Conservation (phyloP, 1,140 invertebrate species). For the Cyclargus thomasi region DNA sequence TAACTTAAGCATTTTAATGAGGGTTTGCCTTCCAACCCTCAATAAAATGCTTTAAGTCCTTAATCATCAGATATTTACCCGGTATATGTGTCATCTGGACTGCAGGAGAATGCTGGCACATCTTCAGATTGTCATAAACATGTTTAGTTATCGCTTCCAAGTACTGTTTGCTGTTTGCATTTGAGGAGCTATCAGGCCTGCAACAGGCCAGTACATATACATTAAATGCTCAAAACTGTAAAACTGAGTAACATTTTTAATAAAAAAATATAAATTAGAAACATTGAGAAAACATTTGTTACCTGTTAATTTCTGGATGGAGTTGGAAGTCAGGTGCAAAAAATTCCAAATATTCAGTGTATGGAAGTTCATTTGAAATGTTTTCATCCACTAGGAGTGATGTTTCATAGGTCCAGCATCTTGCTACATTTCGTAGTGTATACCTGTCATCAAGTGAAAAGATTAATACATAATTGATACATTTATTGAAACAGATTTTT, state of each 20-base stretch:
- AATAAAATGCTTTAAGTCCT: no score
- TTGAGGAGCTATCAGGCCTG: conserved; percentile 77
- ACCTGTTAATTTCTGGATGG: conserved; percentile 90
- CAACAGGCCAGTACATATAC: not conserved
- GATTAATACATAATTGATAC: no score
- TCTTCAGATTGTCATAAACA: conserved; percentile 91
- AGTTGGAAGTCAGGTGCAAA: conserved; percentile 96
- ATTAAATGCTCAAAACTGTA: not conserved
- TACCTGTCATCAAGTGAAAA: conserved; percentile 76
- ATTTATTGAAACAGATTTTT: conserved; percentile 12
- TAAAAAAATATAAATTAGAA: not conserved
- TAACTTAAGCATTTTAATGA: no score
- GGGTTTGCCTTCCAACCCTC: no score
- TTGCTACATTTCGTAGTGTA: conserved; percentile 96
- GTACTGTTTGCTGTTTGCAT: conserved; percentile 95
- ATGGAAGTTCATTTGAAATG: conserved; percentile 94
- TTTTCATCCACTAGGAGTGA: conserved; percentile 93
- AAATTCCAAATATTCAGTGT: conserved; percentile 95
- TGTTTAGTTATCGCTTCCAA: conserved; percentile 90
- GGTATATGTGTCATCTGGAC: conserved; percentile 96
- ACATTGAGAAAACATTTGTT: conserved; percentile 8
- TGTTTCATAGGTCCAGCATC: conserved; percentile 99
- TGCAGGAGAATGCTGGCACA: conserved; percentile 91
- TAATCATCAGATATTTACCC: conserved; percentile 62
- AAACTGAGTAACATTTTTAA: not conserved